Conservation (phyloP, 2,113 vertebrate genomes). For the Felis chaus region DNA sequence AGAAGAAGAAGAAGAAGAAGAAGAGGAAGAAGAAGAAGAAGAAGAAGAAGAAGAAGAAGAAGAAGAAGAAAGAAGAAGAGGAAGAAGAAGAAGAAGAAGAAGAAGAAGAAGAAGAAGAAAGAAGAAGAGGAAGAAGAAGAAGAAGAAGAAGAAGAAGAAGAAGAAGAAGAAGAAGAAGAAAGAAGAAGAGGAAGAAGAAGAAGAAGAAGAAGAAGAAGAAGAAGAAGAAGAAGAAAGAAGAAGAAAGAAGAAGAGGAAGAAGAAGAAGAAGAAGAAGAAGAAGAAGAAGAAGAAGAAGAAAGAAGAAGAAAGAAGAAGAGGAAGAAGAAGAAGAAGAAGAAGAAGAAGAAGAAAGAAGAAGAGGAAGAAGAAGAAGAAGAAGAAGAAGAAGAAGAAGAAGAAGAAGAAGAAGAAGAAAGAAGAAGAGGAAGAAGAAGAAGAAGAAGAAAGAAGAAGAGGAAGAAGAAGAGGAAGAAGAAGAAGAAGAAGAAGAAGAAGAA, state of each 20-base stretch:
- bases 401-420: no score
- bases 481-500: no score
- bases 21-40: no score
- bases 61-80: no score
- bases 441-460: not conserved
- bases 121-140: not conserved
- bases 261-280: not conserved
- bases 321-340: accelerated
- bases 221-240: not conserved
- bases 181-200: no score
- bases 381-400: no score
- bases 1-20: no score
- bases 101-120: not conserved
- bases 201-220: not conserved
- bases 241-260: not conserved
- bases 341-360: not conserved
- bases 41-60: not conserved
- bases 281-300: not conserved
- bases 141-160: not conserved
- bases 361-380: no score
- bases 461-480: not conserved
- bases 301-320: no score
- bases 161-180: accelerated
- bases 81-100: not conserved
- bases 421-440: no score